These are phyloP conservation scores for Melipona bicolor DNA, from an alignment of 2,888 invertebrate genomes.

Conservation along the genomic window DNA sequence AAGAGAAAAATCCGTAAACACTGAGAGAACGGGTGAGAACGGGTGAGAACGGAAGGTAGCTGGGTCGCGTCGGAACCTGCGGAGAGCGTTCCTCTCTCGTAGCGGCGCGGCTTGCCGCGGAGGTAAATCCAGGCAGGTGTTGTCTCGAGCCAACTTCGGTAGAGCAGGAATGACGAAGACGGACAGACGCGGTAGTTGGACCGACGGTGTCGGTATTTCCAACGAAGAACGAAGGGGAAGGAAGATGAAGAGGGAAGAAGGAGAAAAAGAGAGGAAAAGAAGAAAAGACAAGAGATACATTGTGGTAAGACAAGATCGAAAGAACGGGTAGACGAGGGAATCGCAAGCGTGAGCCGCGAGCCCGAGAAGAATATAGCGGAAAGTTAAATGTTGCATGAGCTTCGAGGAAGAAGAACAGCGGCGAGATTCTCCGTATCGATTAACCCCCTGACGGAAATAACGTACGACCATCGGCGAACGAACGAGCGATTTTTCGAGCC, in stretches of 20 bases:
- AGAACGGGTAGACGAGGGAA: conserved; percentile 14
- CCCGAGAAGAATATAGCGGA: conserved; percentile 61
- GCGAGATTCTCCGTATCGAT: conserved; percentile 72
- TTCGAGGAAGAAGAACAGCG: conserved; percentile 71
- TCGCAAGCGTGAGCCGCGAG: conserved; percentile 38
- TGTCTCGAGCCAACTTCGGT: conserved; percentile 48
- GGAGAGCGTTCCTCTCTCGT: conserved; percentile 12
- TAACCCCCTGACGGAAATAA: conserved; percentile 71
- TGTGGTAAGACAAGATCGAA: conserved; percentile 38
- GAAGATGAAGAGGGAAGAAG: background rate
- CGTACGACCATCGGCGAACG: conserved; percentile 45
- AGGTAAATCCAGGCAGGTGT: conserved; percentile 62
- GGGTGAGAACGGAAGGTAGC: background rate
- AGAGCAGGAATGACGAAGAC: conserved; percentile 58
- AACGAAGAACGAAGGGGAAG: conserved; percentile 40
- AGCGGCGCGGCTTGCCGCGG: conserved; percentile 21
- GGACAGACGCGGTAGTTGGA: conserved; percentile 38
- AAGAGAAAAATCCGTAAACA: conserved; percentile 56
- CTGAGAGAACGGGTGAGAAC: conserved; percentile 19
- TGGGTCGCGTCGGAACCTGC: background rate
- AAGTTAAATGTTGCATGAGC: conserved; percentile 78
- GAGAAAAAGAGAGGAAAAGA: background rate
- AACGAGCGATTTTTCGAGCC: conserved; percentile 63
- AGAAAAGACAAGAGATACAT: conserved; percentile 35
- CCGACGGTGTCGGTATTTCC: conserved; percentile 67